Base-by-base conservation (phyloP, 2,888 invertebrate genomes). In the Drosophila fungiperda region DNA sequence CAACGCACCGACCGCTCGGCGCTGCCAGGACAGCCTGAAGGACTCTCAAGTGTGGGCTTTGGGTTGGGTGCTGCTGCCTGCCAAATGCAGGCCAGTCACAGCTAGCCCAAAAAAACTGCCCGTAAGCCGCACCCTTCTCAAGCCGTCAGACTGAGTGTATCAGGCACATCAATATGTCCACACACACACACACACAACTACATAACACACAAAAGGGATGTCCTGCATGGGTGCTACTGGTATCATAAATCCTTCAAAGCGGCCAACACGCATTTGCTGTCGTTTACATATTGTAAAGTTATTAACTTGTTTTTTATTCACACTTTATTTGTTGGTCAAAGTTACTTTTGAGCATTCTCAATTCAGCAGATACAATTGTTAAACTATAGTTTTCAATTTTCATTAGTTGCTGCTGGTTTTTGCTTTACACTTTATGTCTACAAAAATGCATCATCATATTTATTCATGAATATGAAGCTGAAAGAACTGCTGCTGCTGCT, bases 171-270 rank as follows among this genome's bases (percentile, higher is more conserved):
- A 83, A 81, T 83, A 82, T 90, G 83, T 83, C 74, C 78, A 78
- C 83, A 83, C 83, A 71, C 26, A 40, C n/a, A 83, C 83, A 71
- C 26, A 40, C 55, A 59, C 35, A 52, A 29, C 9, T 20, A 11
- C 32, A 62, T 63, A 50, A 26, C 35, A 12, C n/a, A 20, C 32
- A 57, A 20, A 29, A 38, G 26, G 20, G 29, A 42, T 68, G 72
- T 73, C 59, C 84, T 58, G 62, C 55, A 36, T 75, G 59, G 33
- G 68, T 68, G 80, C 70, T 60, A 23, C 48, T 65, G 38, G 62
- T 42, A 71, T 72, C 82, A 87, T 85, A 87, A 85, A 87, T 85
- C 80, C 88, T 74, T 85, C 80, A 72, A 63, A 35, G 7, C 73
- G 60, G 55, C 65, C 66, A 60, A 54, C 71, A 59, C 69, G 62